Evolutionary conservation across 2,797 vertebrate species (phyloP).

Genomic region (Danionella dracula): DNA sequence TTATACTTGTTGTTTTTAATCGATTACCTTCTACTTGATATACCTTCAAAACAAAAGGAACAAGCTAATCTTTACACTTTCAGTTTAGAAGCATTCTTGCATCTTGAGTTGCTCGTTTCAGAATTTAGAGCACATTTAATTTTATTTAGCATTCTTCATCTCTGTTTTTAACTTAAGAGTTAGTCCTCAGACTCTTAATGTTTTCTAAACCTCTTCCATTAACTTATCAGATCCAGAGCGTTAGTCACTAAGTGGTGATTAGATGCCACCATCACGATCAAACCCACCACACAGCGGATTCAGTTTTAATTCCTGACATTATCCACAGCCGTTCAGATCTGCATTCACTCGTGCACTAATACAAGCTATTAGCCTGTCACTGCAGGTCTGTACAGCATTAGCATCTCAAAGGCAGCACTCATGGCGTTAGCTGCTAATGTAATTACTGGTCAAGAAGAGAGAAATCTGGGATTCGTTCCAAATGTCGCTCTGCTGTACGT

Average conservation of each 20-base stretch:
- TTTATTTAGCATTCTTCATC: neutral
- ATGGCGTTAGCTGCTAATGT: constrained; percentile 47
- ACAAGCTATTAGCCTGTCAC: constrained; percentile 49
- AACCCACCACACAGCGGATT: neutral
- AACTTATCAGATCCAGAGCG: neutral
- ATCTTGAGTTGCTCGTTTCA: too few relatives aligned
- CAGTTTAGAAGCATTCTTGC: too few relatives aligned
- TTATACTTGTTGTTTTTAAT: too few relatives aligned
- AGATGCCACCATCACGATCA: neutral
- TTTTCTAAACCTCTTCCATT: neutral
- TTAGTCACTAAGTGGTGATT: neutral
- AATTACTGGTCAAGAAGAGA: constrained; percentile 49
- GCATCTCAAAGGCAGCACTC: constrained; percentile 44
- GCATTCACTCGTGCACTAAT: constrained; percentile 50
- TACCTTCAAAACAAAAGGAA: too few relatives aligned
- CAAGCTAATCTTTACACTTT: too few relatives aligned
- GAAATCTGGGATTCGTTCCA: neutral
- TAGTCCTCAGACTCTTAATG: neutral
- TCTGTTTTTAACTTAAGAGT: neutral
- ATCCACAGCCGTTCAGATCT: constrained; percentile 30
- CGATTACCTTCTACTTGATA: too few relatives aligned
- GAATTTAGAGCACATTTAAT: neutral
- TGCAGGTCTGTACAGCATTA: constrained; percentile 47
- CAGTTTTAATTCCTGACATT: neutral
- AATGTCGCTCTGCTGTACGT: neutral